Percentiles rank a stretch among this genome's conserved stretches.
phyloP scores from a whole-genome alignment of 2,113 vertebrate species.

The Ceyx cyanopectus region DNA sequence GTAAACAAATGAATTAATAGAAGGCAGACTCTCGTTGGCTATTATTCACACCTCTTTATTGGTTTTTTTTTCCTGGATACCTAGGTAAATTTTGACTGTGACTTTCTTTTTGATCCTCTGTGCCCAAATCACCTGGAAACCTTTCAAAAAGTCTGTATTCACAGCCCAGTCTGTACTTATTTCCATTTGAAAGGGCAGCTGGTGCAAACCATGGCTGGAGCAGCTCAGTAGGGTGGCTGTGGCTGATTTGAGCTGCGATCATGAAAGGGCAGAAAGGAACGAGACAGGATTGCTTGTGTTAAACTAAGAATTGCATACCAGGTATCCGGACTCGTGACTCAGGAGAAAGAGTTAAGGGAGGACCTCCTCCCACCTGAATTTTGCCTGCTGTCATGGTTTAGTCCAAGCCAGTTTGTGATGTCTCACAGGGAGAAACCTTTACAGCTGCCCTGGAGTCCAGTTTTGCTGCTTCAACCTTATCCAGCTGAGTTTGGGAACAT shows the following conservation, averaged over 20 bases:
- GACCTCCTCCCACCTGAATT: not conserved
- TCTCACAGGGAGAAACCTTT: not conserved
- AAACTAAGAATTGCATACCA: not conserved
- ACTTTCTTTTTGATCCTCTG: conserved; percentile 40
- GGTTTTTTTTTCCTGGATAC: conserved; percentile 27
- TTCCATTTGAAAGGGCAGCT: conserved; percentile 55
- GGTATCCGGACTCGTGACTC: not conserved
- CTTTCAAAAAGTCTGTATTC: conserved; percentile 16
- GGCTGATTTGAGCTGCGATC: not conserved
- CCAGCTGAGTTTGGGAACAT: not conserved
- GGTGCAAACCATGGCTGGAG: conserved; percentile 23
- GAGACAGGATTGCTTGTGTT: not conserved
- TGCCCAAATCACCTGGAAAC: not conserved
- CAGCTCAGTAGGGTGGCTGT: not conserved
- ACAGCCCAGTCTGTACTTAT: not conserved
- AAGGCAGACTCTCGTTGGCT: not conserved
- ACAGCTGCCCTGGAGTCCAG: not conserved
- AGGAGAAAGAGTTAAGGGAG: not conserved
- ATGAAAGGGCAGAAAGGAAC: not conserved
- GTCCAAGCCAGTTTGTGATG: not conserved
- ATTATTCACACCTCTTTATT: conserved; percentile 36
- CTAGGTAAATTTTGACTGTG: conserved; percentile 16
- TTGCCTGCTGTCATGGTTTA: not conserved
- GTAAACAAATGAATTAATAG: conserved; percentile 54
- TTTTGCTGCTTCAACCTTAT: not conserved